Percentiles rank a stretch among this genome's conserved stretches.
Conservation (phyloP, 2,888 invertebrate species). For the Ormyrus rosae region DNA sequence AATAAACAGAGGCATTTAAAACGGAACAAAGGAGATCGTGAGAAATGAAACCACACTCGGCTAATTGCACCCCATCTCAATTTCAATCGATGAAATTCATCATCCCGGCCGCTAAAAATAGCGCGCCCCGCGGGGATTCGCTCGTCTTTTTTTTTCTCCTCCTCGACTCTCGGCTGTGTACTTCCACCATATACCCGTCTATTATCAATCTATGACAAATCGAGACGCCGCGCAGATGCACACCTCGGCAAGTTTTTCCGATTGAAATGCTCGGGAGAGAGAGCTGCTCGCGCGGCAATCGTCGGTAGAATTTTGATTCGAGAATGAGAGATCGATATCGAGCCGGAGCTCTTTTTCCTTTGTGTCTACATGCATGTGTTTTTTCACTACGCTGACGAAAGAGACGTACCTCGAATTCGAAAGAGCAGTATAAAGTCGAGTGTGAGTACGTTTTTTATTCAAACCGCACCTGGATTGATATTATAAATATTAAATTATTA, state of each 20-base stretch:
- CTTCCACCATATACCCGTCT: not conserved
- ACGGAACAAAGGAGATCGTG: not conserved
- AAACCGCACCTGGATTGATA: too few species aligned
- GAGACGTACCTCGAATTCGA: too few species aligned
- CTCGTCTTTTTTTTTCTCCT: not conserved
- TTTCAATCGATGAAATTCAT: not conserved
- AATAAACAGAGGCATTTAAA: not conserved
- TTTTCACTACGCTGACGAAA: too few species aligned
- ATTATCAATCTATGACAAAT: not conserved
- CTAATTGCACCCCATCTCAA: not conserved
- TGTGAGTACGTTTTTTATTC: too few species aligned
- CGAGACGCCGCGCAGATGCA: not conserved
- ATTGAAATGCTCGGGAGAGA: conserved; percentile 15
- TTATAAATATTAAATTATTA: too few species aligned
- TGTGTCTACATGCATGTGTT: too few species aligned
- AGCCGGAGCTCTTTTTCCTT: too few species aligned
- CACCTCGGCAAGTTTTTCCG: not conserved
- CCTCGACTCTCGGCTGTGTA: not conserved
- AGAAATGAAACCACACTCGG: conserved; percentile 4
- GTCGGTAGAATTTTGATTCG: conserved; percentile 25
- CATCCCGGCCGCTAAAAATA: not conserved
- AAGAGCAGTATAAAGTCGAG: too few species aligned
- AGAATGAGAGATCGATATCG: not conserved
- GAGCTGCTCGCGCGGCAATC: not conserved
- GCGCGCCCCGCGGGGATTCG: not conserved